Base-by-base conservation (phyloP, 2,797 vertebrate genomes). In the Anas flavirostris region DNA sequence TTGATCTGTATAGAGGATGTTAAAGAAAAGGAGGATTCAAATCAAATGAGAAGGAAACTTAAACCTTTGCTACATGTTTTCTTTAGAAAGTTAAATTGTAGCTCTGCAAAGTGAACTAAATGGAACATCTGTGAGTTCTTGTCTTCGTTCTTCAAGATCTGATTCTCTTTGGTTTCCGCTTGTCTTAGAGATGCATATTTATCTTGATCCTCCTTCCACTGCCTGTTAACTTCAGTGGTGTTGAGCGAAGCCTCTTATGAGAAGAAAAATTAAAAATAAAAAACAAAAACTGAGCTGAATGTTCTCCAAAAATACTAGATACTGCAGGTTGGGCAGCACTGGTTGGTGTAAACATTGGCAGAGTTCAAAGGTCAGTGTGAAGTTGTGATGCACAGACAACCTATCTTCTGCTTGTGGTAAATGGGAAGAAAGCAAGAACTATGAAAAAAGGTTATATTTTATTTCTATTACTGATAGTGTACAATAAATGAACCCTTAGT, bases 21-120 rank as follows among this genome's bases (percentile, higher is more conserved):
- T 62, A 86, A 63, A 64, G 82, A 73, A 78, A 86, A 92, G 48
- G 39, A 80, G 60, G 46, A 79, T 95, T 93, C 28, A 86, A 60
- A 91, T 88, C 12, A 67, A 63, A 55, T 79, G 26, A 80, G 82
- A 92, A 84, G 56, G 56, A 70, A 84, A 81, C 81, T n/a, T 77
- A 92, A 89, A 95, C 90, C 91, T 95, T 93, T 90, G 75, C 74
- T 77, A 84, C 86, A 91, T 86, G 82, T 90, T 93, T 91, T 41
- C 85, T 92, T 86, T 53, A 67, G 88, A 80, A 90, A 90, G 63
- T 46, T 82, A 86, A 91, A 92, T 64, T 74, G 53, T 93, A 0
- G 4, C 90, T 92, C 88, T 77, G 81, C 67, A 46, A 86, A 95
- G 91, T 86, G 77, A 95, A 55, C 43, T 93, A 86, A 96, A 95